phyloP scores from a whole-genome alignment of 2,113 vertebrate species.

The Sialia sialis region DNA sequence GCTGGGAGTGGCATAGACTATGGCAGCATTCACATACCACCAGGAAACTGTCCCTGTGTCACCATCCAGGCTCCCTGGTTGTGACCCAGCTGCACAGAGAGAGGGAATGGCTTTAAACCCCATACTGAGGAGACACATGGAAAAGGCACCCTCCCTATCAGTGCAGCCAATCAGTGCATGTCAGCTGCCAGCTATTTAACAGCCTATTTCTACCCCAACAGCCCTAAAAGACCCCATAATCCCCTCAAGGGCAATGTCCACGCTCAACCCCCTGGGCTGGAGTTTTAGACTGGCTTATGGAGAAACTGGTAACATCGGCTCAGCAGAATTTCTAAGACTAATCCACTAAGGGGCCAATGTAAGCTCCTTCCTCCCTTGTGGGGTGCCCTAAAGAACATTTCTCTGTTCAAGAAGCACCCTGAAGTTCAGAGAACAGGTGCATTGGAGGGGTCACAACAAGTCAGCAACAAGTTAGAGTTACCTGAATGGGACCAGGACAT shows the following conservation, averaged over 20 bases:
- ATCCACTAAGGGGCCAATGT: neutral
- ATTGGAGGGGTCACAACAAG: neutral
- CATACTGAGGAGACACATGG: neutral
- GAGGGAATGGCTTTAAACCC: neutral
- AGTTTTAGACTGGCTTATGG: conserved; percentile 30
- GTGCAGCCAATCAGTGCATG: neutral
- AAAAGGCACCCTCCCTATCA: neutral
- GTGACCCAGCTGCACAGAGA: neutral
- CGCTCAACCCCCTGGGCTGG: neutral
- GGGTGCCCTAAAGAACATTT: neutral
- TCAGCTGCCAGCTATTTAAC: neutral
- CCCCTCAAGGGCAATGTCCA: neutral
- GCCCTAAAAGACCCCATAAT: neutral
- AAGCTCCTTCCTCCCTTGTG: neutral
- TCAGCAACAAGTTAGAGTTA: accelerated
- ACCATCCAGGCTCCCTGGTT: neutral
- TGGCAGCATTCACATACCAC: neutral
- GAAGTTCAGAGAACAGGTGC: neutral
- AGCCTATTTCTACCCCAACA: neutral
- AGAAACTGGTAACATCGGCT: neutral
- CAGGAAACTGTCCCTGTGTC: neutral
- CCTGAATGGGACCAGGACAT: neutral
- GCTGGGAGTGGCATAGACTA: neutral
- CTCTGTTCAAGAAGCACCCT: neutral
- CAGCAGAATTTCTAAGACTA: conserved; percentile 32